Conservation (phyloP, 2,888 invertebrate genomes). For the Andrena fulva region DNA sequence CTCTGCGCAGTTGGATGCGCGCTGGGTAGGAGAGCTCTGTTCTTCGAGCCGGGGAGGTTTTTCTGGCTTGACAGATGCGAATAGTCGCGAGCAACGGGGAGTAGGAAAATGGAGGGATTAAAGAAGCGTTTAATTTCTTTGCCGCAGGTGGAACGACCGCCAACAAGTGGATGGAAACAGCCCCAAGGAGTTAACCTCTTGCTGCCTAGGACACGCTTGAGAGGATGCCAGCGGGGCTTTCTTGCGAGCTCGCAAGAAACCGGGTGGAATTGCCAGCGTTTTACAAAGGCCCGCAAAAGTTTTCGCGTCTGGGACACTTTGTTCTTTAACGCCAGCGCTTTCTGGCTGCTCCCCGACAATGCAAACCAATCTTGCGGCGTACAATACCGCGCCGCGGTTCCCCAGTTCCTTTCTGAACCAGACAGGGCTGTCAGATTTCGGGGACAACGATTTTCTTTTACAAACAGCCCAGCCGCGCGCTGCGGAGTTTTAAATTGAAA, state of each 20-base stretch:
- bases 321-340: slow-evolving; percentile 44
- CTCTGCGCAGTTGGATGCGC: not conserved
- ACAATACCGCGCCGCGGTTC: slow-evolving; percentile 28
- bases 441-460: not conserved
- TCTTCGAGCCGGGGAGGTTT: not conserved
- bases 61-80: not conserved
- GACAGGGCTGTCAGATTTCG: not conserved
- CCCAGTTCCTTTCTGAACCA: slow-evolving; percentile 1
- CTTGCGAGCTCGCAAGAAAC: slow-evolving; percentile 48
- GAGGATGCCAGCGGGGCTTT: slow-evolving; percentile 51
- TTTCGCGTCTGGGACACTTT: slow-evolving; percentile 47
- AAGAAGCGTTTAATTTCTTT: slow-evolving; percentile 45
- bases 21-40: not conserved
- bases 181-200: slow-evolving; percentile 40
- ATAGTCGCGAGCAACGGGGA: not conserved
- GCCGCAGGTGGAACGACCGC: slow-evolving; percentile 16
- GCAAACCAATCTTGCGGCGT: slow-evolving; percentile 46
- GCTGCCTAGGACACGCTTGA: slow-evolving; percentile 22
- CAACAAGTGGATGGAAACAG: slow-evolving; percentile 39
- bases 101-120: slow-evolving; percentile 20
- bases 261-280: slow-evolving; percentile 45
- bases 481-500: not conserved
- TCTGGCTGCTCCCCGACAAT: slow-evolving; percentile 26
- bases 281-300: slow-evolving; percentile 56
- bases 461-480: not conserved